These are phyloP conservation scores for Perizoma flavofasciatum DNA, from an alignment of 2,888 invertebrate species.

Conservation along the genomic window DNA sequence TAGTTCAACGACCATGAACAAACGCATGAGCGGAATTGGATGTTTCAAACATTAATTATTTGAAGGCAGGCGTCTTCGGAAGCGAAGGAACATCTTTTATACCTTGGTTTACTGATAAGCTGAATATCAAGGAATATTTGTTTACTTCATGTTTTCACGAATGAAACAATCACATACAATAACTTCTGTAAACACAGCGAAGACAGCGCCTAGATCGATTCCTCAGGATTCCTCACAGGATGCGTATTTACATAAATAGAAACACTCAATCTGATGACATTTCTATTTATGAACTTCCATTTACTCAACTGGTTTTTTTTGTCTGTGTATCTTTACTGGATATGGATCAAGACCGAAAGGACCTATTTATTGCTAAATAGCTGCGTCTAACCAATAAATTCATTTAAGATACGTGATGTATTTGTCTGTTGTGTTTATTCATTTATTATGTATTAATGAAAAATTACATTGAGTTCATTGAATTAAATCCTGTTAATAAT, in stretches of 20 bases:
- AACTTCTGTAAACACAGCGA: conserved; percentile 3
- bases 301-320: background rate
- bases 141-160: background rate
- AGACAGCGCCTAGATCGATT: conserved; percentile 10
- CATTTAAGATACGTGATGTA: no score
- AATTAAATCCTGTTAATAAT: no score
- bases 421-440: no score
- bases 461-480: no score
- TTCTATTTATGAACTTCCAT: no score
- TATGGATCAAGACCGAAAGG: no score
- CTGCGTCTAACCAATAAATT: no score
- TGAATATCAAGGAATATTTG: conserved; percentile 1
- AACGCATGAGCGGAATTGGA: conserved; percentile 1
- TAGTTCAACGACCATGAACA: conserved; percentile 29
- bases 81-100: conserved; percentile 2
- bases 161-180: background rate
- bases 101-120: no score
- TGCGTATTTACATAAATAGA: conserved; percentile 1
- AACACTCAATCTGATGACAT: background rate
- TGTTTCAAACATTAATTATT: no score
- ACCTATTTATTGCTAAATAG: no score
- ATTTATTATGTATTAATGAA: no score
- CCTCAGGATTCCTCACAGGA: conserved; percentile 27
- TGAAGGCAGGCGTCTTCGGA: background rate
- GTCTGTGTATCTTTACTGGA: no score